Conservation (phyloP, 2,888 invertebrate genomes). For the Troglohyphantes excavatus region DNA sequence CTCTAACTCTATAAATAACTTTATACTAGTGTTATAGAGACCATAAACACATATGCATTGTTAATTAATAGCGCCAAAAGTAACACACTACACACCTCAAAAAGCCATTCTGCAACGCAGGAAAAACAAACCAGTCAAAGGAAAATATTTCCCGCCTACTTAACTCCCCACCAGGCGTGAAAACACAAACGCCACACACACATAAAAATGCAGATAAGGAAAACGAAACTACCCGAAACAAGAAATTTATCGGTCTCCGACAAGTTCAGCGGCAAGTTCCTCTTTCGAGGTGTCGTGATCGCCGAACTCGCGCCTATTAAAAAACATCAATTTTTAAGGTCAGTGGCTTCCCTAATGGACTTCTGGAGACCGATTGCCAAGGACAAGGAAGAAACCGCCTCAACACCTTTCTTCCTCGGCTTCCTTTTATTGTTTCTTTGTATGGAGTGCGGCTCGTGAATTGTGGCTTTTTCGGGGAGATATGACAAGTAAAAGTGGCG, state of each 20-base stretch:
- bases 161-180: background rate
- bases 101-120: background rate
- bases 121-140: background rate
- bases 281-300: background rate
- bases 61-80: background rate
- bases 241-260: conserved; percentile 12
- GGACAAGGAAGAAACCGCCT: conserved; percentile 27
- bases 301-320: conserved; percentile 24
- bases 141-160: background rate
- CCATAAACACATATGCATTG: no score
- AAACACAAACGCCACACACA: conserved; percentile 18
- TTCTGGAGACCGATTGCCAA: conserved; percentile 13
- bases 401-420: background rate
- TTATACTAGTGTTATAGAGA: no score
- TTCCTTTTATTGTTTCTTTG: background rate
- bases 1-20: no score
- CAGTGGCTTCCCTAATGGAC: conserved; percentile 22
- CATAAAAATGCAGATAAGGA: conserved; percentile 10
- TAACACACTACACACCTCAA: background rate
- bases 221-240: background rate
- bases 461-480: no score
- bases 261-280: conserved; percentile 7
- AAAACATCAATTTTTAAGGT: conserved; percentile 38
- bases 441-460: no score
- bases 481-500: no score